Evolutionary conservation across 35 echinoderm and acorn worm species (phyloP), one percentile per base, ranked within the genome.

Genomic region (Apostichopus californicus): DNA sequence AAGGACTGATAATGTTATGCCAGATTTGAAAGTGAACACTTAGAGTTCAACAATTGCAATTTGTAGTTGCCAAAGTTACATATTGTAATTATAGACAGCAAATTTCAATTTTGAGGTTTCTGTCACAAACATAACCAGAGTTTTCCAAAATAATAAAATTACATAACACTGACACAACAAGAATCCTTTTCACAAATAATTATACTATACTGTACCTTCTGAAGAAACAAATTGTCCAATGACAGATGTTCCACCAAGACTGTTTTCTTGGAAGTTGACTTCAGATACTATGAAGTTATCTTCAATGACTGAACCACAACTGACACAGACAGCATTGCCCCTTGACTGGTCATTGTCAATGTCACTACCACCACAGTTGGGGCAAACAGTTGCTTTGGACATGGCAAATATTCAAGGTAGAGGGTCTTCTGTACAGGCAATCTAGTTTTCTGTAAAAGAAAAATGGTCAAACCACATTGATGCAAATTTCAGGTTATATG

Each of bases 211-310:
- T 72, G 73, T 93, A 98, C 97, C 97, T 96, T 98, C 97, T n/a
- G 97, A 92, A 5, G 97, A 93, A 12, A 98, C 97, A 96, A 96
- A 98, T 64, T 98, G 97, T 4, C 97, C 97, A 88, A 98, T 94
- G 56, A 98, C 97, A 60, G 97, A 98, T n/a, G 97, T 93, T 68
- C 97, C 97, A 86, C 97, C 97, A 26, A 96, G 87, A 25, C 90
- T 96, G 66, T 98, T 98, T 65, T 98, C 97, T 22, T 91, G 87
- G 89, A 99, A 99, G 84, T 94, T 93, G 2, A 96, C 95, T 58
- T 95, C 95, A 5, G 95, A 96, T 18, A 99, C 97, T 12, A 99
- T 99, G 73, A 96, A 95, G 57, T 99, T 99, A 64, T 99, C 97
- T 83, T 99, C 97, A 59, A 99, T 96, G 61, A 99, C 97, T 13